These are phyloP conservation scores for Sinella curviseta DNA, from an alignment of 1,140 invertebrate species.

Conservation along the genomic window DNA sequence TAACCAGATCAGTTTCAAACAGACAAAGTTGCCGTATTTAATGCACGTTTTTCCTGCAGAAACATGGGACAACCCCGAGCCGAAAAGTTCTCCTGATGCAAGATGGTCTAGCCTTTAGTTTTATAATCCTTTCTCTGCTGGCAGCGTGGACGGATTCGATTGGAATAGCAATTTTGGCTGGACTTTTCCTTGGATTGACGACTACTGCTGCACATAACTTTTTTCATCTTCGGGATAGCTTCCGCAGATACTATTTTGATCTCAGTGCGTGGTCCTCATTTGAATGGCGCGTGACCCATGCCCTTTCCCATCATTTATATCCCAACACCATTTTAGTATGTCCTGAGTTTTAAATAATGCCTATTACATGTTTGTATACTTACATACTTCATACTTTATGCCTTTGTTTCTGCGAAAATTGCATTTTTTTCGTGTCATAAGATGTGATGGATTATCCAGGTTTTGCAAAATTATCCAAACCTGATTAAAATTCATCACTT, in stretches of 20 bases:
- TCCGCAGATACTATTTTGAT: slow-evolving; percentile 79
- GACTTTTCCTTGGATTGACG: slow-evolving; percentile 61
- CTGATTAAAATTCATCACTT: slow-evolving; percentile 38
- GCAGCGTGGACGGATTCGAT: slow-evolving; percentile 26
- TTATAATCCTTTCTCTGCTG: slow-evolving; percentile 30
- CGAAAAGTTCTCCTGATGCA: slow-evolving; percentile 42
- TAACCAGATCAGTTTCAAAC: no score
- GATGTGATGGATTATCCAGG: no score
- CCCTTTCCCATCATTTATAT: slow-evolving; percentile 76
- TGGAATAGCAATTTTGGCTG: slow-evolving; percentile 54
- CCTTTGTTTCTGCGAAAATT: no score
- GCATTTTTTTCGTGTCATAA: no score
- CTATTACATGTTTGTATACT: no score
- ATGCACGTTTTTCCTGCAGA: background rate
- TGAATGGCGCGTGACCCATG: slow-evolving; percentile 75
- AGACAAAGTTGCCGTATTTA: no score
- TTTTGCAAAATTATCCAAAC: background rate
- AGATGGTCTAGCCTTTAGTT: slow-evolving; percentile 44
- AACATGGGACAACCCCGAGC: slow-evolving; percentile 49
- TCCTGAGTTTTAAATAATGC: no score
- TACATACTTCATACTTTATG: no score
- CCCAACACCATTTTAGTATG: slow-evolving; percentile 68
- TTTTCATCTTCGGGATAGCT: slow-evolving; percentile 75
- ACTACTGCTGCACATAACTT: slow-evolving; percentile 74
- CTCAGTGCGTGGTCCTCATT: slow-evolving; percentile 65